Evolutionary conservation across 2,113 vertebrate genomes (phyloP).

Genomic region (Danionella cerebrum): DNA sequence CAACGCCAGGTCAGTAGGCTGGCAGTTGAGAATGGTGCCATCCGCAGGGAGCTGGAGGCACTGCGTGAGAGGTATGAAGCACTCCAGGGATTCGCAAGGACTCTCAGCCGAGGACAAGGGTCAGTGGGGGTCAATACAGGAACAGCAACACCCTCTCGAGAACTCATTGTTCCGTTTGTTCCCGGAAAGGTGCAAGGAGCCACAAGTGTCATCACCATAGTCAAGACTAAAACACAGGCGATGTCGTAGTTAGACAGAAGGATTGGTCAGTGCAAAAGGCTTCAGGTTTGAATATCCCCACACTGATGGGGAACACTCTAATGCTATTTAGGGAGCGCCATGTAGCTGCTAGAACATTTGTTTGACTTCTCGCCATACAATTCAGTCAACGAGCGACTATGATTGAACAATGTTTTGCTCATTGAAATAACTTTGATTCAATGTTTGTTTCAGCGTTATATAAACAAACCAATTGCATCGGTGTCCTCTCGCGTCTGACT

Average conservation of each 20-base stretch:
- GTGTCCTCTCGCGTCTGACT: too few relatives aligned
- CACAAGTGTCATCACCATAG: slow-evolving; percentile 98
- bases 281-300: too few relatives aligned
- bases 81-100: slow-evolving; percentile 94
- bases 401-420: too few relatives aligned
- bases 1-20: slow-evolving; percentile 98
- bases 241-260: slow-evolving; percentile 73
- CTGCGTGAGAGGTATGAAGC: slow-evolving; percentile 97
- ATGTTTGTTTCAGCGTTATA: too few relatives aligned
- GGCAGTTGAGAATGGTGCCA: slow-evolving; percentile 90
- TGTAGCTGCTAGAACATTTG: too few relatives aligned
- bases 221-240: slow-evolving; percentile 94
- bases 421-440: too few relatives aligned
- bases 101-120: slow-evolving; percentile 86
- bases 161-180: slow-evolving; percentile 78
- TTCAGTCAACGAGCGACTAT: too few relatives aligned
- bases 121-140: slow-evolving; percentile 70
- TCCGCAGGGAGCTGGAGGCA: slow-evolving; percentile 91
- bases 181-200: slow-evolving; percentile 92
- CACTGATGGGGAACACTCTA: too few relatives aligned
- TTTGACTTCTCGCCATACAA: too few relatives aligned
- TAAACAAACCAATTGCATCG: too few relatives aligned
- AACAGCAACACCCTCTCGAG: slow-evolving; percentile 60
- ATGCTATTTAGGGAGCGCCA: too few relatives aligned
- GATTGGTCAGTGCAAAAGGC: slow-evolving; percentile 43